Evolutionary conservation across 2,113 vertebrate genomes (phyloP), one percentile per base, ranked within the genome.

Genomic region (Carollia perspicillata): DNA sequence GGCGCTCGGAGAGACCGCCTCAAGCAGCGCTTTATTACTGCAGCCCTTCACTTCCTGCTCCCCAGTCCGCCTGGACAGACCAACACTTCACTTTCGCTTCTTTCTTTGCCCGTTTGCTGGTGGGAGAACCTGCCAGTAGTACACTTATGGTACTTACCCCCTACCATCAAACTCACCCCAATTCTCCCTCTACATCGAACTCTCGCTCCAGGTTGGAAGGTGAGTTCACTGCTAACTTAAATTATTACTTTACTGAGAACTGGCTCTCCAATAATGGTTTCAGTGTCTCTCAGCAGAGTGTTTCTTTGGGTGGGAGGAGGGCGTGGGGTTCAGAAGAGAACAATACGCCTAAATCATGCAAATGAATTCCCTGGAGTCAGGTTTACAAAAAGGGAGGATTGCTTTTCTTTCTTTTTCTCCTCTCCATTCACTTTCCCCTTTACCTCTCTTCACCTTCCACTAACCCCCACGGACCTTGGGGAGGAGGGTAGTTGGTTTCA

Each of bases 21-120:
- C 99, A 99, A 99, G 99, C 99, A 98, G 99, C 97, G 99, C 99
- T 99, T 99, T 99, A 98, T 99, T 99, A 99, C 99, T 98, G 98
- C 98, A 98, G 98, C 97, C 98, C 98, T 99, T 99, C 98, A 99
- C 98, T 98, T 98, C 98, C 98, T 98, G 98, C 97, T 97, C 98
- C 98, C 98, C 98, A 98, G 80, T 98, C 99, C 98, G 98, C 98
- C 98, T 98, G 97, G 98, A 98, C 99, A 97, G 97, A 98, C 98
- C 99, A 99, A 98, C 98, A 98, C 98, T 98, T 98, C 98, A 98
- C 98, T n/a, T n/a, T n/a, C n/a, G n/a, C 97, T 98, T 99, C 98
- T 99, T 99, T 99, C 98, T 99, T 99, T 99, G 98, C 98, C 97
- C 98, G 97, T 98, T 98, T 98, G 96, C 88, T 69, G 95, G 96